Evolutionary conservation across 2,888 invertebrate genomes (phyloP), one percentile per base, ranked within the genome.

Genomic region (Eurois occulta): DNA sequence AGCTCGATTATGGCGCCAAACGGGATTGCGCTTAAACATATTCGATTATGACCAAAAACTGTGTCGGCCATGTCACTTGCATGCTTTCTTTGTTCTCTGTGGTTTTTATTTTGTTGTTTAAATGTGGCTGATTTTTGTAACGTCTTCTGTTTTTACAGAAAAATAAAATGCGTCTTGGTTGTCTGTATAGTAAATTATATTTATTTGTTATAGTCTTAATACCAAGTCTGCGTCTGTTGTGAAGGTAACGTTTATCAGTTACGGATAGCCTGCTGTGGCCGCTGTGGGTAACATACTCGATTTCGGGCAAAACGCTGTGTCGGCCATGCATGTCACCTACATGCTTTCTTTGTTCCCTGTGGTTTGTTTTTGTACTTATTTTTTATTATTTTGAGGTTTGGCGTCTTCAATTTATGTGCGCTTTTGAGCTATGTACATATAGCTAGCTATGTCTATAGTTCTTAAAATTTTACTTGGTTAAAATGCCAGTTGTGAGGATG

Each of bases 21-120:
- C 65, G 75, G 87, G 80, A 87, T 87, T 88, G 87, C 87, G 84
- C 85, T 89, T 90, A 91, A 89, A 89, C 91, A 89, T 90, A 90
- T 89, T 88, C 86, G 89, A 91, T 91, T 92, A 91, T 90, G 89
- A 89, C 87, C 88, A 91, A 91, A 91, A 91, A 91, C 91, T 91
- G 91, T 91, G 88, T 87, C 88, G 81, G 65, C 65, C 68, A 48
- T 77, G 85, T 84, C 87, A 87, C 83, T 77, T 77, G 82, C 83
- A 85, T 84, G 81, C 72, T 62, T 72, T 77, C 87, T 84, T 82
- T 83, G 85, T 85, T 80, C 67, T 72, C 46, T 76, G 71, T 55
- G 74, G 71, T 81, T 48, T 70, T 52, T 66, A 77, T 82, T 66
- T 62, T 64, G 55, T 43, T 32, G 41, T 38, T 62, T 38, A 66